phyloP scores from a whole-genome alignment of 1,140 invertebrate species.

The Caenorhabditis brenneri region DNA sequence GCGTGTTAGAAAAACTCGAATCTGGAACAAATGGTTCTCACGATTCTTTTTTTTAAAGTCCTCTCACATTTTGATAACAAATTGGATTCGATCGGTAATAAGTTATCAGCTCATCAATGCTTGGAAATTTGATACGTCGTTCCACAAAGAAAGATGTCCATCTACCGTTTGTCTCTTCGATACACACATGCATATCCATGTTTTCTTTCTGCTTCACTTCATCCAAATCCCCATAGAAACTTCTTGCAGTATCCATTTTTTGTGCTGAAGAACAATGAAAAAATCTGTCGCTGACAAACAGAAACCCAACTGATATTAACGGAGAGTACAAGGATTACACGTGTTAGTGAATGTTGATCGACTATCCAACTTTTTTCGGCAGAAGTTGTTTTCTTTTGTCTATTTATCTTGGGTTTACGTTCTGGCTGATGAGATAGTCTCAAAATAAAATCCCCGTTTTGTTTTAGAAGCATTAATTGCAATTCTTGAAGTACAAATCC shows the following conservation, averaged over 20 bases:
- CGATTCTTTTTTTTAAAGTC: not conserved
- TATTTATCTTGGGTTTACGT: not conserved
- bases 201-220: constrained; percentile 30
- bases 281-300: not conserved
- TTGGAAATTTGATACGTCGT: not conserved
- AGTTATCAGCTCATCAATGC: not conserved
- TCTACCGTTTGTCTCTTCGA: not conserved
- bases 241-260: not conserved
- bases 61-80: not conserved
- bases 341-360: not conserved
- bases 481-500: constrained; percentile 24
- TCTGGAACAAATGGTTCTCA: not conserved
- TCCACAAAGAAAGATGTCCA: not conserved
- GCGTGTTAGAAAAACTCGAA: not conserved
- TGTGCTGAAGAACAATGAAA: not conserved
- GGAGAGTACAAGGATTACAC: not conserved
- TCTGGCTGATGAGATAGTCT: constrained; percentile 23
- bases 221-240: constrained; percentile 15
- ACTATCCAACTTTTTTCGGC: not conserved
- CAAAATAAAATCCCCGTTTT: not conserved
- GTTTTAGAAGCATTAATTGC: constrained; percentile 1
- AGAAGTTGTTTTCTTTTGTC: not conserved
- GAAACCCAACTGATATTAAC: not conserved
- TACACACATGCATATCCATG: constrained; percentile 17
- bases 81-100: constrained; percentile 1